Conservation (phyloP, 2,113 vertebrate species). For the Triplophysa tibetana region DNA sequence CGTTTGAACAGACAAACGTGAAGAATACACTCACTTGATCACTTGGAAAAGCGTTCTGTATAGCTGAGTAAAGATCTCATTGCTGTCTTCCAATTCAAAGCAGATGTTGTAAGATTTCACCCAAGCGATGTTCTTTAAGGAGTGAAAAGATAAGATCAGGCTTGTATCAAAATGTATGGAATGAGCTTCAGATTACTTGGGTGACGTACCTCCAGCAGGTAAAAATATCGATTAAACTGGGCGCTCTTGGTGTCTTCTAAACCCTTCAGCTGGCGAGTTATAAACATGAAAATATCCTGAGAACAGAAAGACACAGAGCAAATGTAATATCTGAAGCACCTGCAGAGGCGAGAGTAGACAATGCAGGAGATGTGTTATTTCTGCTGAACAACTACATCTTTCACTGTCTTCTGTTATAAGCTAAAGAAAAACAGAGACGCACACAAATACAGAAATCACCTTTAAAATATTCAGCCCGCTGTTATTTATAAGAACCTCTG, state of each 20-base stretch:
- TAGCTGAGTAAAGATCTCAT: slow-evolving; percentile 98
- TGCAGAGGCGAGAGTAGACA: neutral
- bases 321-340: neutral
- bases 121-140: slow-evolving; percentile 96
- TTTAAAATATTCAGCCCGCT: neutral
- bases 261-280: slow-evolving; percentile 96
- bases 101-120: slow-evolving; percentile 99
- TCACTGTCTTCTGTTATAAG: neutral
- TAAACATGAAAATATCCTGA: slow-evolving; percentile 99
- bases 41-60: slow-evolving; percentile 98
- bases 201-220: slow-evolving; percentile 90
- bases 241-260: slow-evolving; percentile 98
- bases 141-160: neutral
- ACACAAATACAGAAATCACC: neutral
- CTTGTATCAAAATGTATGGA: neutral
- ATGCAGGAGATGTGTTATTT: neutral
- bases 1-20: neutral
- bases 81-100: slow-evolving; percentile 98
- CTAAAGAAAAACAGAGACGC: neutral
- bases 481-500: neutral
- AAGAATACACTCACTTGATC: slow-evolving; percentile 90
- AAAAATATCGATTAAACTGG: slow-evolving; percentile 99
- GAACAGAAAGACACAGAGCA: neutral
- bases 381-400: neutral
- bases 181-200: neutral